These are phyloP conservation scores for Calcarius lapponicus DNA, from an alignment of 2,797 vertebrate genomes.

Conservation along the genomic window DNA sequence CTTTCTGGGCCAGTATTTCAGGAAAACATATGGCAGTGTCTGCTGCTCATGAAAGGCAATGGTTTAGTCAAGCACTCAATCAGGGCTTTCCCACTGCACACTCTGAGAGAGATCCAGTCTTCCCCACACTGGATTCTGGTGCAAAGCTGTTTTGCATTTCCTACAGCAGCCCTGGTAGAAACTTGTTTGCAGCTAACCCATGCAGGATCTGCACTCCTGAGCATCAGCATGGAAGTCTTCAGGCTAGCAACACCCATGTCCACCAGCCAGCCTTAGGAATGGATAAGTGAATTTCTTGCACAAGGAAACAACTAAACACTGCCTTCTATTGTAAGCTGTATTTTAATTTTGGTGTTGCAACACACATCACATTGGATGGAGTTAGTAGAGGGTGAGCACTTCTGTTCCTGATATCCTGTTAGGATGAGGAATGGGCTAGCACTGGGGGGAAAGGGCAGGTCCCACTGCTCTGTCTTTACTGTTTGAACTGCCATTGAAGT, in stretches of 20 bases:
- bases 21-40: background rate
- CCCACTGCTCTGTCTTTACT: background rate
- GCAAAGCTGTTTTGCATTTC: background rate
- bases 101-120: background rate
- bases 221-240: background rate
- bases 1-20: conserved; percentile 25
- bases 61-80: background rate
- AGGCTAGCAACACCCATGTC: background rate
- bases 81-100: background rate
- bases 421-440: background rate
- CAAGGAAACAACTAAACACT: background rate
- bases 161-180: background rate
- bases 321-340: background rate
- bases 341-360: background rate
- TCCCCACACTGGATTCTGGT: background rate
- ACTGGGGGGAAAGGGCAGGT: background rate
- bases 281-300: background rate
- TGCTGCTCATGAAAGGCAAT: background rate
- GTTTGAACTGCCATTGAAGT: background rate
- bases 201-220: background rate
- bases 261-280: background rate
- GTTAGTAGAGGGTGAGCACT: background rate
- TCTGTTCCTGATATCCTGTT: background rate
- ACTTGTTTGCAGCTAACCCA: background rate
- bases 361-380: background rate